These are phyloP conservation scores for Holocentrus rufus DNA, from an alignment of 2,797 vertebrate genomes.

Conservation along the genomic window DNA sequence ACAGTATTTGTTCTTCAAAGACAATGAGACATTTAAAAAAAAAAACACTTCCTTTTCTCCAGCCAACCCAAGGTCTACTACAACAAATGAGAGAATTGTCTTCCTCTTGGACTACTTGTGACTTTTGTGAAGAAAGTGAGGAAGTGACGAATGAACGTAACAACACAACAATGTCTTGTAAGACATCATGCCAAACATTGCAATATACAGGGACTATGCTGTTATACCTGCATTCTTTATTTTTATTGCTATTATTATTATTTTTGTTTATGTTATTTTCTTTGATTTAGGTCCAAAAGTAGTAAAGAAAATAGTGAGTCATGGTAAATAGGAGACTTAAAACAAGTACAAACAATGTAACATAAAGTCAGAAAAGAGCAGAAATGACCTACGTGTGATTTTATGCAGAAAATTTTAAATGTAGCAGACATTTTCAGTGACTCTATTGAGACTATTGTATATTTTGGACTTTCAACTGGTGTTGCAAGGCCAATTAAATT, in stretches of 20 bases:
- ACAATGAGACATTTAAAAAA: constrained; percentile 36
- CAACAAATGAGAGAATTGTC: constrained; percentile 64
- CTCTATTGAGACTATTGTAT: constrained; percentile 47
- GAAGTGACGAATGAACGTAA: constrained; percentile 51
- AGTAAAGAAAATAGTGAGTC: constrained; percentile 27
- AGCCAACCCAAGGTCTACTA: constrained; percentile 69
- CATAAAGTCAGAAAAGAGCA: constrained; percentile 30
- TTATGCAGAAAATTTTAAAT: constrained; percentile 66
- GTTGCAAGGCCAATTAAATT: constrained; percentile 36
- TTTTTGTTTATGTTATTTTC: constrained; percentile 34
- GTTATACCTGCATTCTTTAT: constrained; percentile 55
- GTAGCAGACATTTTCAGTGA: constrained; percentile 73
- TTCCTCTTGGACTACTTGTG: constrained; percentile 69
- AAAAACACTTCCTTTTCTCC: constrained; percentile 39
- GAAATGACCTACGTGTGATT: constrained; percentile 62
- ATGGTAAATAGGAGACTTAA: constrained; percentile 11
- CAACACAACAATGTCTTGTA: constrained; percentile 51
- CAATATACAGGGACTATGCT: constrained; percentile 57
- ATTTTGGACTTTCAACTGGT: constrained; percentile 31
- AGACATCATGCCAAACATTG: constrained; percentile 64
- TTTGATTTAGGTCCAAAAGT: constrained; percentile 54
- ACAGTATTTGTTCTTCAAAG: constrained; percentile 46
- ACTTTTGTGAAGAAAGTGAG: constrained; percentile 45
- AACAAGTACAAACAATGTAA: constrained; percentile 42
- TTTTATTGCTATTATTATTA: neutral